Percentiles rank a stretch among this genome's conserved stretches.
Conservation (phyloP, 2,888 invertebrate species). For the Spatulosminthurus flaviceps region DNA sequence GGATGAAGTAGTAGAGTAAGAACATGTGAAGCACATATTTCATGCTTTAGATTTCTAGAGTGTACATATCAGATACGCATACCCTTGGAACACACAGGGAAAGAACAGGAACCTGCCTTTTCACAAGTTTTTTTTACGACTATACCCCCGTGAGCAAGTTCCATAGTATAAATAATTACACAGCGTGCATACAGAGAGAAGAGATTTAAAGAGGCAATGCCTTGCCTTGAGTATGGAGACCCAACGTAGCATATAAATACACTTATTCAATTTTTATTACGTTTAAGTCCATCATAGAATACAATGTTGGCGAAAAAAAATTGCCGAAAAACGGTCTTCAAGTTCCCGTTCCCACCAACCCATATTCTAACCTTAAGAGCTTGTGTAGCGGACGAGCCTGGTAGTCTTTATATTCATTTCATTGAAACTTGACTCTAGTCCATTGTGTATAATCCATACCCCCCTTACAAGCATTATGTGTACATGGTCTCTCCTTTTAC, state of each 20-base stretch:
- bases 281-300: constrained; percentile 35
- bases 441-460: constrained; percentile 32
- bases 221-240: neutral
- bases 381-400: neutral
- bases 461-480: constrained; percentile 24
- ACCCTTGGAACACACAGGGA: neutral
- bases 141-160: constrained; percentile 39
- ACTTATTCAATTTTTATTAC: constrained; percentile 43
- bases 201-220: constrained; percentile 14
- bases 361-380: neutral
- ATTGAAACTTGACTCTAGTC: constrained; percentile 48
- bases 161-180: constrained; percentile 29
- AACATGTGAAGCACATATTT: too few relatives aligned
- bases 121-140: constrained; percentile 44
- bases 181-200: constrained; percentile 18
- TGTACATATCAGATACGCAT: neutral
- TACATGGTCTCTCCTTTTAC: neutral
- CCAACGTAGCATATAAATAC: constrained; percentile 31
- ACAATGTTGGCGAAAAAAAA: constrained; percentile 47
- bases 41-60: neutral
- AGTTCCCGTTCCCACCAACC: constrained; percentile 31
- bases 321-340: constrained; percentile 42
- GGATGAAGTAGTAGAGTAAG: too few relatives aligned
- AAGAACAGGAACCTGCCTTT: constrained; percentile 44
- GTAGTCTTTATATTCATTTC: constrained; percentile 24